Percentiles rank a stretch among this genome's conserved stretches.
phyloP scores from a whole-genome alignment of 2,797 vertebrate species.

The Simalia tracyae region DNA sequence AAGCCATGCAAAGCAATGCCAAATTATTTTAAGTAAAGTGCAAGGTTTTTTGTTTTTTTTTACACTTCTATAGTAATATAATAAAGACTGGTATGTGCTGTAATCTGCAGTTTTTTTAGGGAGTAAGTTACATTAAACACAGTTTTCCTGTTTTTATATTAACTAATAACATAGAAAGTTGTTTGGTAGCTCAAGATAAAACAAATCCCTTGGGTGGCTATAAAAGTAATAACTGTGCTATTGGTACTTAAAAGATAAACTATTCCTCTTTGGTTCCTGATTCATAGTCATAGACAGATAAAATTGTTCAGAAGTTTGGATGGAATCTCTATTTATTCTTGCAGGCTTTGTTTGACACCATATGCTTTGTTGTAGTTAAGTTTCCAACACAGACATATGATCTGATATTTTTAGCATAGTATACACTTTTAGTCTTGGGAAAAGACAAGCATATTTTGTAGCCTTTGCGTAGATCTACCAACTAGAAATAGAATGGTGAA shows the following conservation, averaged over 20 bases:
- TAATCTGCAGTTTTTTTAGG: background rate
- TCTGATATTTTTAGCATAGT: background rate
- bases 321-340: slow-evolving; percentile 48
- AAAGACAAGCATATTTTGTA: slow-evolving; percentile 3
- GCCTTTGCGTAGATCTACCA: slow-evolving; percentile 35
- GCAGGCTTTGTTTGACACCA: slow-evolving; percentile 47
- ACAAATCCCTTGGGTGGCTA: slow-evolving; percentile 26
- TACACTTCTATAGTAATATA: background rate
- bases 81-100: slow-evolving; percentile 36
- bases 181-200: slow-evolving; percentile 32
- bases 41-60: background rate
- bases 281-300: slow-evolving; percentile 48
- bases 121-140: slow-evolving; percentile 10
- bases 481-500: slow-evolving; percentile 21
- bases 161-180: slow-evolving; percentile 28
- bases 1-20: slow-evolving; percentile 3
- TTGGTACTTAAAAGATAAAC: slow-evolving; percentile 41
- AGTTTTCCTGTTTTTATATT: slow-evolving; percentile 32
- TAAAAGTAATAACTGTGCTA: slow-evolving; percentile 23
- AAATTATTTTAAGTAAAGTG: slow-evolving; percentile 15
- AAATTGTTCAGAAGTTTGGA: slow-evolving; percentile 48
- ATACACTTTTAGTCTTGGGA: slow-evolving; percentile 20
- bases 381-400: slow-evolving; percentile 8
- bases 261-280: slow-evolving; percentile 37
- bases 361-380: slow-evolving; percentile 48